phyloP scores from a whole-genome alignment of 2,888 invertebrate species.

The Phaonia tiefii region DNA sequence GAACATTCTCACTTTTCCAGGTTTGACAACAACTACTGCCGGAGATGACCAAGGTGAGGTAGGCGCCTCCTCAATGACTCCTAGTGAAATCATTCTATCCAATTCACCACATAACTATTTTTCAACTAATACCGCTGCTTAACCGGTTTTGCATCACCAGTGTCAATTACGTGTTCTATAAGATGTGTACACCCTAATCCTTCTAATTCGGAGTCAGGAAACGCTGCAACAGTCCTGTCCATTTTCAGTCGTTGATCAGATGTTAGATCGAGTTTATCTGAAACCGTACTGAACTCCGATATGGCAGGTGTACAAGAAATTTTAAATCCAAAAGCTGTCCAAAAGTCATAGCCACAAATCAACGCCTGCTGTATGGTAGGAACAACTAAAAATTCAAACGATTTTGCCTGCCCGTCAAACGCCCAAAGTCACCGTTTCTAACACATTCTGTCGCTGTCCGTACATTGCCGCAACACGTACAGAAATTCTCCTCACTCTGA shows the following conservation, averaged over 20 bases:
- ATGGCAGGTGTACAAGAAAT: not conserved
- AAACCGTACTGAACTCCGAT: not conserved
- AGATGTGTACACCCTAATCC: slow-evolving; percentile 27
- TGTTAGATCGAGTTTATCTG: not conserved
- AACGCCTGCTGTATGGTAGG: slow-evolving; percentile 21
- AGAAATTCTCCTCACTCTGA: not conserved
- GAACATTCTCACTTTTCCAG: slow-evolving; percentile 52
- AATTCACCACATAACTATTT: slow-evolving; percentile 53
- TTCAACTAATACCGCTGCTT: too few species aligned
- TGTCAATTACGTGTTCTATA: slow-evolving; percentile 17
- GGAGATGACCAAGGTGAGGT: slow-evolving; percentile 50
- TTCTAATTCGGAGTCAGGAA: too few species aligned
- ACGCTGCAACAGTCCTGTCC: too few species aligned
- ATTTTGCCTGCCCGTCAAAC: not conserved
- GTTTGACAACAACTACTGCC: slow-evolving; percentile 32
- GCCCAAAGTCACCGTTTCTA: not conserved
- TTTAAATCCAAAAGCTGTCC: slow-evolving; percentile 10
- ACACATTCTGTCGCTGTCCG: not conserved
- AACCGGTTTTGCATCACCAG: slow-evolving; percentile 20
- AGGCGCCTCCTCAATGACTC: slow-evolving; percentile 52
- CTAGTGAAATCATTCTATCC: slow-evolving; percentile 47
- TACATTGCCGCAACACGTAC: not conserved
- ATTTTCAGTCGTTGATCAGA: too few species aligned
- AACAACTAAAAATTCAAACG: slow-evolving; percentile 34
- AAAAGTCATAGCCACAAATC: slow-evolving; percentile 27